Conservation (phyloP, 2,888 invertebrate genomes). For the Trissoscelio sp. region DNA sequence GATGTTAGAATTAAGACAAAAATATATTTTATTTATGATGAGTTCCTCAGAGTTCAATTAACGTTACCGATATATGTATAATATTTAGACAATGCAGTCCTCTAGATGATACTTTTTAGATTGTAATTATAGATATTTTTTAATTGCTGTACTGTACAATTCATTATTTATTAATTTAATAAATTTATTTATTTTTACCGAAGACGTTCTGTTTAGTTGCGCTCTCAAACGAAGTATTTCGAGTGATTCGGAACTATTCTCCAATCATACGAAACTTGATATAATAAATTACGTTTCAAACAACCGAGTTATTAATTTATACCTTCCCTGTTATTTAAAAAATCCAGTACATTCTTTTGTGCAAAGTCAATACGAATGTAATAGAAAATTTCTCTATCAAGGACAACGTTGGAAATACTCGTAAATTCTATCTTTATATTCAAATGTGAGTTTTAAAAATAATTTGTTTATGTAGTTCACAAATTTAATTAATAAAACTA, state of each 20-base stretch:
- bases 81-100: constrained; percentile 26
- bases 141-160: constrained; percentile 29
- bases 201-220: constrained; percentile 29
- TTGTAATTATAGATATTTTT: constrained; percentile 48
- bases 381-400: too few relatives aligned
- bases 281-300: constrained; percentile 63
- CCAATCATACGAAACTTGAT: constrained; percentile 42
- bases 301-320: constrained; percentile 29
- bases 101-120: constrained; percentile 44
- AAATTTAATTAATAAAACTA: too few relatives aligned
- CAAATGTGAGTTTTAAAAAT: too few relatives aligned
- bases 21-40: constrained; percentile 56
- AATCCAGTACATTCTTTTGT: not conserved
- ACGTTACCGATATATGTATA: constrained; percentile 42
- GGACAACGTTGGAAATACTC: too few relatives aligned
- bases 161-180: constrained; percentile 60
- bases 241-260: constrained; percentile 38
- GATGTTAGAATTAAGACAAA: constrained; percentile 67
- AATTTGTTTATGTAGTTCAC: too few relatives aligned
- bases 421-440: too few relatives aligned
- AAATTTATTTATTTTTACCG: constrained; percentile 52
- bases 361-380: too few relatives aligned
- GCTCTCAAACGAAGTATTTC: constrained; percentile 24
- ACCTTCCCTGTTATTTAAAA: constrained; percentile 23
- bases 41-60: constrained; percentile 48